phyloP scores from a whole-genome alignment of 2,888 invertebrate species.

The Perizoma affinitatum region DNA sequence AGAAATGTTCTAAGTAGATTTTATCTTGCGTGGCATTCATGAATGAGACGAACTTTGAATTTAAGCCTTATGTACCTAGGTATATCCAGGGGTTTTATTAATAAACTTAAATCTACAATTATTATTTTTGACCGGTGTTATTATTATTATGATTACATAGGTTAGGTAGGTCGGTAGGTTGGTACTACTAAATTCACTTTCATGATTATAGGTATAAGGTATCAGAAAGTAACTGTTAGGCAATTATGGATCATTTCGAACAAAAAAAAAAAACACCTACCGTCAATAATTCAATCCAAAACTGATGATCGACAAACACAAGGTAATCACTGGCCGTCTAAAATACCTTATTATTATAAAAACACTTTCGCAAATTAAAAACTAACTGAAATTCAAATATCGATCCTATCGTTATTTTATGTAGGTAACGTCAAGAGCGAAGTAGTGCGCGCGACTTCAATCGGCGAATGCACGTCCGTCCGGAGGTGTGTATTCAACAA shows the following conservation, averaged over 20 bases:
- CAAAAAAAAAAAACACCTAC: slow-evolving; percentile 15
- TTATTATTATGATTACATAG: too few relatives aligned
- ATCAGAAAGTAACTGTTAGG: too few relatives aligned
- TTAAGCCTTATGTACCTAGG: too few relatives aligned
- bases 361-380: slow-evolving; percentile 32
- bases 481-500: slow-evolving; percentile 55
- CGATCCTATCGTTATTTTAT: slow-evolving; percentile 15
- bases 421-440: slow-evolving; percentile 43
- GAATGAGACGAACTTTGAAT: too few relatives aligned
- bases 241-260: neutral
- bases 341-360: slow-evolving; percentile 12
- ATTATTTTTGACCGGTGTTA: too few relatives aligned
- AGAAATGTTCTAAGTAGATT: too few relatives aligned
- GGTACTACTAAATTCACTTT: too few relatives aligned
- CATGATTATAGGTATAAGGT: too few relatives aligned
- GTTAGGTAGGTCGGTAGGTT: too few relatives aligned
- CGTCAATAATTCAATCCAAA: slow-evolving; percentile 33
- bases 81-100: too few relatives aligned
- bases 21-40: too few relatives aligned
- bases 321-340: slow-evolving; percentile 33
- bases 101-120: too few relatives aligned
- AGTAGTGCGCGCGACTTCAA: slow-evolving; percentile 62
- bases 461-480: slow-evolving; percentile 61
- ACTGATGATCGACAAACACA: slow-evolving; percentile 8
- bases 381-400: slow-evolving; percentile 43